Percentiles rank a stretch among this genome's conserved stretches.
phyloP scores from a whole-genome alignment of 2,113 vertebrate species.

The Campylorhamphus procurvoides region DNA sequence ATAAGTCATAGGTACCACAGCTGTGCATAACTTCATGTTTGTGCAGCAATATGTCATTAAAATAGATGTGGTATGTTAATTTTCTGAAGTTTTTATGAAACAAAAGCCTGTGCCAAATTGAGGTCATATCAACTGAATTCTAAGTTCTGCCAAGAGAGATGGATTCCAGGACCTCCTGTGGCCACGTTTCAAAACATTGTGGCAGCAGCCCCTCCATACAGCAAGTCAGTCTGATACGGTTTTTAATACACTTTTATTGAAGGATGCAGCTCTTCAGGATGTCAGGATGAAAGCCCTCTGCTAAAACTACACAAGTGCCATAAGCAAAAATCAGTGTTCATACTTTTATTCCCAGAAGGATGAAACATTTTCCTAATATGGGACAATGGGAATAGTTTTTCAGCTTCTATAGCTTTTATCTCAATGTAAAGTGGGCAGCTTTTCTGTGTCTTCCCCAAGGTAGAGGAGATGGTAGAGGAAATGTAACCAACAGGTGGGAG shows the following conservation, averaged over 20 bases:
- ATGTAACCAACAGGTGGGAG: neutral
- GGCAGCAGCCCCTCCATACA: neutral
- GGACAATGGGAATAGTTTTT: neutral
- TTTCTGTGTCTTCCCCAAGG: neutral
- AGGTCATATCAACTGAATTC: conserved; percentile 33
- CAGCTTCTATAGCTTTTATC: neutral
- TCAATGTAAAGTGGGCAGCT: neutral
- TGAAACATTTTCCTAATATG: neutral
- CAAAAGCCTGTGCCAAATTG: conserved; percentile 28
- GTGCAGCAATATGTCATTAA: conserved; percentile 6
- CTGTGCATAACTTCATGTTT: conserved; percentile 45
- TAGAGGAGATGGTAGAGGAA: neutral
- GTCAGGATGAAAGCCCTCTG: neutral
- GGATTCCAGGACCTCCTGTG: conserved; percentile 21
- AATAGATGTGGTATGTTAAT: conserved; percentile 8
- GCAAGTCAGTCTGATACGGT: neutral
- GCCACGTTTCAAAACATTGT: neutral
- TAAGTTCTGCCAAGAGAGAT: conserved; percentile 5
- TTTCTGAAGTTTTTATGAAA: conserved; percentile 32
- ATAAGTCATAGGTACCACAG: conserved; percentile 35
- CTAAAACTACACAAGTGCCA: neutral
- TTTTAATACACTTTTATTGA: neutral
- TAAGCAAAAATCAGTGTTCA: neutral
- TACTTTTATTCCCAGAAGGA: neutral
- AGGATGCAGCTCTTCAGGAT: neutral